Evolutionary conservation across 2,797 vertebrate genomes (phyloP).

Genomic region (Anguilla pacifica): DNA sequence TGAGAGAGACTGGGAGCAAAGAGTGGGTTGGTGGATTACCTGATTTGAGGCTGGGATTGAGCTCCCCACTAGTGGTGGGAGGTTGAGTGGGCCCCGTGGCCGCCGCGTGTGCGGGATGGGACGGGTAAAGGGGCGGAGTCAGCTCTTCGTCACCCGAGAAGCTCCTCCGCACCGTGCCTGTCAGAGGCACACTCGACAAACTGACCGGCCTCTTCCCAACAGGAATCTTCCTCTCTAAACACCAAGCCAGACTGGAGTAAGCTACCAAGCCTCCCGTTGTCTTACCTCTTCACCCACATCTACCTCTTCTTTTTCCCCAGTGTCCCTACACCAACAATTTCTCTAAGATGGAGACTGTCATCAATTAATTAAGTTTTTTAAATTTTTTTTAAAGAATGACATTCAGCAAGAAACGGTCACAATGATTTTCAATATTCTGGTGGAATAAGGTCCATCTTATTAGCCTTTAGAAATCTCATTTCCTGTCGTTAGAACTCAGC

Average conservation of each 20-base stretch:
- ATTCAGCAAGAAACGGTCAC: not conserved
- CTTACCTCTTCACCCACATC: not conserved
- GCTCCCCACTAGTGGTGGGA: slow-evolving; percentile 77
- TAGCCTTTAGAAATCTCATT: not conserved
- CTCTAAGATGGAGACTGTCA: slow-evolving; percentile 23
- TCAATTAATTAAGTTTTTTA: not conserved
- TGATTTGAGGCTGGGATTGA: slow-evolving; percentile 86
- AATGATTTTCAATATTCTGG: slow-evolving; percentile 15
- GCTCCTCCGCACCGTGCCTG: slow-evolving; percentile 82
- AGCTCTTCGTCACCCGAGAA: slow-evolving; percentile 90
- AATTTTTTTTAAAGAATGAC: not conserved
- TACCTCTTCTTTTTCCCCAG: not conserved
- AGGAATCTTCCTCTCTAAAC: slow-evolving; percentile 95
- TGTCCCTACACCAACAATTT: slow-evolving; percentile 17
- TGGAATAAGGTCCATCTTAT: not conserved
- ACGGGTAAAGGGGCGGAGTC: slow-evolving; percentile 84
- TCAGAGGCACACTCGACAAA: slow-evolving; percentile 83
- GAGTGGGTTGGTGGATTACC: slow-evolving; percentile 78
- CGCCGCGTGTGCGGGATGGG: slow-evolving; percentile 74
- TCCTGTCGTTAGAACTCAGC: slow-evolving; percentile 18
- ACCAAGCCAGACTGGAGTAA: slow-evolving; percentile 91
- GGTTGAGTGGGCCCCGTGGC: slow-evolving; percentile 76
- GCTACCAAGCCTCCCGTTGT: slow-evolving; percentile 60
- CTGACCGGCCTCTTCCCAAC: slow-evolving; percentile 90
- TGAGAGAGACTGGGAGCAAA: slow-evolving; percentile 40